Percentiles rank a stretch among this genome's conserved stretches.
phyloP scores from a whole-genome alignment of 2,113 vertebrate species.

The Cephalopterus ornatus region DNA sequence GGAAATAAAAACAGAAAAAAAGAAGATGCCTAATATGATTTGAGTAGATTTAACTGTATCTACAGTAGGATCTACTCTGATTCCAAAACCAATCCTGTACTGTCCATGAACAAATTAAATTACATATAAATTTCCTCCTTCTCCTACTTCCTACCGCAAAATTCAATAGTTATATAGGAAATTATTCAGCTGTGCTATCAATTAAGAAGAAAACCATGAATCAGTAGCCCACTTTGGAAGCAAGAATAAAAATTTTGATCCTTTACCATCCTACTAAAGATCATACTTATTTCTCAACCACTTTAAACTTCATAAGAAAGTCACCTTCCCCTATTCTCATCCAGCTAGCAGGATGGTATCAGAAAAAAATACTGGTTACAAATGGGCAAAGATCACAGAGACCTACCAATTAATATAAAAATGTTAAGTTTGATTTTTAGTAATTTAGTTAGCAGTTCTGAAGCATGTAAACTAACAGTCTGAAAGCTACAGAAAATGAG shows the following conservation, averaged over 20 bases:
- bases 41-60: background rate
- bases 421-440: background rate
- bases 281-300: background rate
- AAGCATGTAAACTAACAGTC: background rate
- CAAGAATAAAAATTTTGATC: background rate
- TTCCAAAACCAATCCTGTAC: background rate
- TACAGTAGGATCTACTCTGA: background rate
- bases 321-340: background rate
- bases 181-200: background rate
- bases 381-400: background rate
- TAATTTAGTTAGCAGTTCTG: background rate
- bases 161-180: background rate
- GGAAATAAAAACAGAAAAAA: background rate
- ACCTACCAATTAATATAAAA: background rate
- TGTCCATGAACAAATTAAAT: background rate
- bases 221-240: background rate
- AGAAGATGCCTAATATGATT: background rate
- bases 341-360: background rate
- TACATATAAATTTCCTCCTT: background rate
- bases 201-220: background rate
- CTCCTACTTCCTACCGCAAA: background rate
- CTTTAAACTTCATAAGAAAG: background rate
- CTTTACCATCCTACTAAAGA: background rate
- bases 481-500: background rate
- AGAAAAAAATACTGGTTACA: background rate